phyloP scores from a whole-genome alignment of 2,113 vertebrate species.

The Pelecanus crispus region DNA sequence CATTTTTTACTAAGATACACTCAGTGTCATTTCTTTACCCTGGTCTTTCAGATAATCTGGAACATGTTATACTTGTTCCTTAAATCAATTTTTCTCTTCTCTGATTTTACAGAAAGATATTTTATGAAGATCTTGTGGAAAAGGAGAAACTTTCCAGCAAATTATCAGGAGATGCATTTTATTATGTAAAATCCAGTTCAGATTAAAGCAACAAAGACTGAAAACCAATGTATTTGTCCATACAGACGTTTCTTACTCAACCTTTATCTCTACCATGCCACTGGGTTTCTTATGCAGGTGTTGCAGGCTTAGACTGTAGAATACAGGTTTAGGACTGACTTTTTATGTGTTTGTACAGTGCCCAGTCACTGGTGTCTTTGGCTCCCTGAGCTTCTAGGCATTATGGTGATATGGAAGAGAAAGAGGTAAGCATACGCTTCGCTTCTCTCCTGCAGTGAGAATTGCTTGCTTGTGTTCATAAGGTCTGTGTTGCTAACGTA shows the following conservation, averaged over 20 bases:
- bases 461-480: background rate
- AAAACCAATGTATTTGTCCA: background rate
- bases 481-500: background rate
- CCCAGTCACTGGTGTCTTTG: background rate
- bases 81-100: background rate
- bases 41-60: background rate
- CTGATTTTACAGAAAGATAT: background rate
- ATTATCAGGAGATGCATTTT: background rate
- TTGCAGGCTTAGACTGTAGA: background rate
- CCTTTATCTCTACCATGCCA: background rate
- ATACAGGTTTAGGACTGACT: background rate
- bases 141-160: background rate
- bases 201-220: background rate
- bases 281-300: background rate
- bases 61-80: background rate
- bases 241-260: background rate
- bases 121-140: background rate
- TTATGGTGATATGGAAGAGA: background rate
- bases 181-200: background rate
- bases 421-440: background rate
- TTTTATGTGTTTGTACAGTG: background rate
- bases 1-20: background rate
- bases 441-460: background rate
- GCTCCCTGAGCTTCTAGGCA: background rate
- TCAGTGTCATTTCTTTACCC: background rate